Conservation (phyloP, 2,888 invertebrate species). For the Synergus laeviventris region DNA sequence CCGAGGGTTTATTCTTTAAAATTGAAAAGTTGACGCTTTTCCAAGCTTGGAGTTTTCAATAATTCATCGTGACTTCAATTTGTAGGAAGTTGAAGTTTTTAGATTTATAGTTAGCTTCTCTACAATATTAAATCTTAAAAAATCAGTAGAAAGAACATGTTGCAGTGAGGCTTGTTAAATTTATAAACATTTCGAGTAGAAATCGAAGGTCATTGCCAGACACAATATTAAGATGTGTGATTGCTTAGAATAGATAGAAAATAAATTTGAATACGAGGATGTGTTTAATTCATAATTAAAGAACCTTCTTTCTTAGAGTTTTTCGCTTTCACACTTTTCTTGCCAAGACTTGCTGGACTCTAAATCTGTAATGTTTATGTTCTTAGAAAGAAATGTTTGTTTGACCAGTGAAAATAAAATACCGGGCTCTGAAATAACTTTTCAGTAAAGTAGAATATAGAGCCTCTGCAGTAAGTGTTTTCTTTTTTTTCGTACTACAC, state of each 20-base stretch:
- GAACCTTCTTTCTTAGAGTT: background rate
- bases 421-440: conserved; percentile 18
- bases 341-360: background rate
- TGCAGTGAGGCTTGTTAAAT: no score
- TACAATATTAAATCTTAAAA: no score
- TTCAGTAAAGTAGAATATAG: conserved; percentile 34
- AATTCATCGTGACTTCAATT: no score
- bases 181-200: no score
- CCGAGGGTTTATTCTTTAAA: background rate
- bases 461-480: background rate
- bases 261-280: background rate
- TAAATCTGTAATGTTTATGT: conserved; percentile 28
- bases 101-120: no score
- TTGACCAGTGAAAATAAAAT: conserved; percentile 18
- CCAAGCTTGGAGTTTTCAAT: background rate
- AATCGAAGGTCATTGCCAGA: no score
- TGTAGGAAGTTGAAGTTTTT: no score
- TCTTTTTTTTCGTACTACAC: background rate
- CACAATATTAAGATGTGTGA: no score
- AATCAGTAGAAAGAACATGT: no score
- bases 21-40: background rate
- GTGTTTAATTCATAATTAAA: background rate
- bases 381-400: conserved; percentile 37
- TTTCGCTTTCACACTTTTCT: conserved; percentile 1
- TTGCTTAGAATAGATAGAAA: background rate